Percentiles rank a stretch among this genome's conserved stretches.
Conservation (phyloP, 2,888 invertebrate species). For the Chouioia cunea region DNA sequence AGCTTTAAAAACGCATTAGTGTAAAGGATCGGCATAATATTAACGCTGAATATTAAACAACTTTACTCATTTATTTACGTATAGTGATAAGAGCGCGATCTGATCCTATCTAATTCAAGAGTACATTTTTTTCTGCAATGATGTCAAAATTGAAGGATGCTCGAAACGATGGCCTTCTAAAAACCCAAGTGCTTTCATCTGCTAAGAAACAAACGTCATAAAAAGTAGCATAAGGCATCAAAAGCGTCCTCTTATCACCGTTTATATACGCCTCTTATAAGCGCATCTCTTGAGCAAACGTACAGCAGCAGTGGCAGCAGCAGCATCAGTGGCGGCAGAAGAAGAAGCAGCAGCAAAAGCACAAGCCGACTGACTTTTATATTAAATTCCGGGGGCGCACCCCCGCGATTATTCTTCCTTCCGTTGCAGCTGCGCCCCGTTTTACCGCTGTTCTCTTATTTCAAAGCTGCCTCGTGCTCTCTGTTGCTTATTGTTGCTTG, state of each 20-base stretch:
- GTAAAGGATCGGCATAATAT: not conserved
- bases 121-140: too few relatives aligned
- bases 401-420: conserved; percentile 34
- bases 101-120: too few relatives aligned
- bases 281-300: conserved; percentile 25
- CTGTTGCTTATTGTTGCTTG: too few relatives aligned
- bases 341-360: conserved; percentile 1
- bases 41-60: not conserved
- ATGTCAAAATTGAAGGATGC: too few relatives aligned
- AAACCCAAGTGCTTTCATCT: too few relatives aligned
- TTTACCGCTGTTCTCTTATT: too few relatives aligned
- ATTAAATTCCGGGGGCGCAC: conserved; percentile 39
- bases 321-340: conserved; percentile 1
- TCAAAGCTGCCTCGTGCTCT: too few relatives aligned
- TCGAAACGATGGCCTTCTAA: too few relatives aligned
- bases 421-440: not conserved
- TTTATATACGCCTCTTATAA: conserved; percentile 33
- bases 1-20: conserved; percentile 2
- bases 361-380: conserved; percentile 40
- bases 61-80: too few relatives aligned
- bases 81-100: too few relatives aligned
- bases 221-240: not conserved
- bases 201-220: too few relatives aligned
- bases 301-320: conserved; percentile 5
- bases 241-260: conserved; percentile 22